phyloP scores from a whole-genome alignment of 2,113 vertebrate genomes.

The Perca fluviatilis region DNA sequence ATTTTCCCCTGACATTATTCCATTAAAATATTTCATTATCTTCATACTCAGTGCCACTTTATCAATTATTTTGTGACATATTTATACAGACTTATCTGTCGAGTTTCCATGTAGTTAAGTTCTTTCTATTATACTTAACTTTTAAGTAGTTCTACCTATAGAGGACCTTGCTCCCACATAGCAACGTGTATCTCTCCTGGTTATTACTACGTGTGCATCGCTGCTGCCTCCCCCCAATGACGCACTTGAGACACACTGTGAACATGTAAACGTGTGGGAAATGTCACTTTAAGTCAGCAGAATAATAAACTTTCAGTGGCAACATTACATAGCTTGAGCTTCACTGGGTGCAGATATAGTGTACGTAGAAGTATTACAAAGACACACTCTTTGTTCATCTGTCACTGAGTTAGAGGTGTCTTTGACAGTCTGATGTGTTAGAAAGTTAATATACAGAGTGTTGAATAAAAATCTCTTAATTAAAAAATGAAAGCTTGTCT shows the following conservation, averaged over 20 bases:
- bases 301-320: constrained; percentile 25
- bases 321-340: constrained; percentile 6
- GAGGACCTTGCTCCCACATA: not conserved
- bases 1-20: not conserved
- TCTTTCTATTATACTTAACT: not conserved
- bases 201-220: constrained; percentile 8
- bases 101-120: not conserved
- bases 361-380: constrained; percentile 13
- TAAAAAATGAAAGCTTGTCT: not conserved
- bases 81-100: not conserved
- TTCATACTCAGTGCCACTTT: not conserved
- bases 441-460: not conserved
- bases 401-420: constrained; percentile 5
- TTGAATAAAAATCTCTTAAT: not conserved
- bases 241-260: constrained; percentile 32
- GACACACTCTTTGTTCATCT: constrained; percentile 15
- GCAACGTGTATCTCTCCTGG: constrained; percentile 1
- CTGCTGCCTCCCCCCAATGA: not conserved
- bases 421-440: not conserved
- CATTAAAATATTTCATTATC: not conserved
- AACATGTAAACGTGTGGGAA: constrained; percentile 71
- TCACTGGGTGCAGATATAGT: not conserved
- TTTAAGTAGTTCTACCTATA: not conserved
- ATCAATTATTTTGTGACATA: not conserved
- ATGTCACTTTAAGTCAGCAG: constrained; percentile 67